Percentiles rank a stretch among this genome's conserved stretches.
phyloP scores from a whole-genome alignment of 2,797 vertebrate species.

The Sciurus carolinensis region DNA sequence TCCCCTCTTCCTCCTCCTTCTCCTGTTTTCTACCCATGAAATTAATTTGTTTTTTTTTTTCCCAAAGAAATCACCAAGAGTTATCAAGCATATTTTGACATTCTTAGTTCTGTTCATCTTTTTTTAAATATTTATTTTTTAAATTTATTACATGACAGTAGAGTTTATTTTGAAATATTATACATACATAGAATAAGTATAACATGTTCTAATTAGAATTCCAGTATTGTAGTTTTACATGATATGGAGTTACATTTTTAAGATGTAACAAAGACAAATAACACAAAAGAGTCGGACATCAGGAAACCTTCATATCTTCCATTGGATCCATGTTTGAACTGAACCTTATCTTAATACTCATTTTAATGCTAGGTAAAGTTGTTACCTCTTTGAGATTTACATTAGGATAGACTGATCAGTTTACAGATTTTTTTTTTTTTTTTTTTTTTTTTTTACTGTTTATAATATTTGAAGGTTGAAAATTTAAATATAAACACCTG shows the following conservation, averaged over 20 bases:
- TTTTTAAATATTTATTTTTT: no score
- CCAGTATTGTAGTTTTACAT: no score
- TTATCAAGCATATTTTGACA: background rate
- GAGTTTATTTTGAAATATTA: no score
- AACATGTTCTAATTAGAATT: no score
- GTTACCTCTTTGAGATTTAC: background rate
- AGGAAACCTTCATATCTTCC: background rate
- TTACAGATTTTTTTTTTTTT: background rate
- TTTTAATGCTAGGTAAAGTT: background rate
- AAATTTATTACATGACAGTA: no score
- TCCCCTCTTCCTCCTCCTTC: background rate
- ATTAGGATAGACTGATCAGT: background rate
- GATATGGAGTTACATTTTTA: background rate
- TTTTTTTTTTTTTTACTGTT: background rate
- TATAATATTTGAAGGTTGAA: background rate
- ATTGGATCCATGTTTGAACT: background rate
- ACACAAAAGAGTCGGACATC: background rate
- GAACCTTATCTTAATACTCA: background rate
- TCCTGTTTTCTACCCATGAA: background rate
- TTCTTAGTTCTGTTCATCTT: background rate
- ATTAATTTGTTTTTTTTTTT: background rate
- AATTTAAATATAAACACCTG: background rate
- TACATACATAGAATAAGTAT: no score
- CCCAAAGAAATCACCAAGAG: background rate
- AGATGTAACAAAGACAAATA: background rate